Evolutionary conservation across 1,140 invertebrate species (phyloP).

Genomic region (Cotesia glomerata): DNA sequence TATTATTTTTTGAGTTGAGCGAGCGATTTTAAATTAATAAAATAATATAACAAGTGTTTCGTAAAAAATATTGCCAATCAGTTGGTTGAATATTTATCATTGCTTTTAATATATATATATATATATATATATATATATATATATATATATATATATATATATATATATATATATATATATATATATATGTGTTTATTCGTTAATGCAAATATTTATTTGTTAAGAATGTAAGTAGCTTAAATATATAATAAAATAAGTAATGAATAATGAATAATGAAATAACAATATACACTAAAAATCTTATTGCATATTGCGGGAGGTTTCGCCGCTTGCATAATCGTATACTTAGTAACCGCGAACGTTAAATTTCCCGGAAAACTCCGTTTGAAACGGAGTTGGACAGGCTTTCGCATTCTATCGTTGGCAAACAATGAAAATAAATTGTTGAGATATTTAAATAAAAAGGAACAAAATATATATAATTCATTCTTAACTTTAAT

Average conservation of each 20-base stretch:
- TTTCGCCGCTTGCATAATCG: conserved; percentile 19
- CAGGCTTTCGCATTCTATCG: conserved; percentile 26
- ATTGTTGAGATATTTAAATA: background rate
- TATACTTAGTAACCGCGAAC: conserved; percentile 19
- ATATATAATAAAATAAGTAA: background rate
- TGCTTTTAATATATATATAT: no score
- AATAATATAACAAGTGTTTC: no score
- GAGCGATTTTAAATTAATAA: no score
- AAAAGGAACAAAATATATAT: background rate
- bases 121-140: no score
- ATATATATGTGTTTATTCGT: no score
- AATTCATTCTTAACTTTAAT: conserved; percentile 1
- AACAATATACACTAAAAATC: background rate
- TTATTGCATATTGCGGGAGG: background rate
- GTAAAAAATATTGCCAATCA: no score
- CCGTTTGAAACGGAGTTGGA: background rate
- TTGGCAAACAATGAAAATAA: conserved; percentile 9
- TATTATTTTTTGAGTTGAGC: no score
- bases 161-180: no score
- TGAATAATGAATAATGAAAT: conserved; percentile 9
- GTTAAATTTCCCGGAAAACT: conserved; percentile 30
- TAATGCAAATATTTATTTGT: background rate
- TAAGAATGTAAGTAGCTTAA: background rate
- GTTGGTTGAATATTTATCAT: no score
- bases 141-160: no score